A percentile compares a stretch with the other conserved stretches of the same genome.
Evolutionary conservation across 2,888 invertebrate species (phyloP).

Genomic region (Caenorhabditis plicata): DNA sequence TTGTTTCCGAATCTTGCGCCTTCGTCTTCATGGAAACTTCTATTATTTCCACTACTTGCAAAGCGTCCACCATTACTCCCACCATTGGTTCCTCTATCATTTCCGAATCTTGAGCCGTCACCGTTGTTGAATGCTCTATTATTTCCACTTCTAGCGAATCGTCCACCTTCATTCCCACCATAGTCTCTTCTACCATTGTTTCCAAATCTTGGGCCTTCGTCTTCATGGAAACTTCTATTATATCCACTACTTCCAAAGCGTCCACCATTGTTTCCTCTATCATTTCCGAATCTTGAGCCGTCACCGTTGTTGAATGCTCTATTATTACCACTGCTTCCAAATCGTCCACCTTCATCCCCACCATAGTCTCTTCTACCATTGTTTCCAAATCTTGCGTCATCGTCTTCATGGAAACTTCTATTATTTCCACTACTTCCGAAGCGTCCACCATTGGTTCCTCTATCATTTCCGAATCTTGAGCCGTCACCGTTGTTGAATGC

Average conservation of each 20-base stretch:
- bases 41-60: background rate
- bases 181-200: background rate
- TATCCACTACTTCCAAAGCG: background rate
- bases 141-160: background rate
- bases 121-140: background rate
- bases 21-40: constrained; percentile 6
- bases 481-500: background rate
- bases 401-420: background rate
- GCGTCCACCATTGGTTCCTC: background rate
- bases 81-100: background rate
- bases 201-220: background rate
- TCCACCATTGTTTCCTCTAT: background rate
- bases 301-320: background rate
- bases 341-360: background rate
- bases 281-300: no score
- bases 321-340: background rate
- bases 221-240: background rate
- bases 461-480: background rate
- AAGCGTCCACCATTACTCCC: background rate
- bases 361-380: background rate
- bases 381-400: background rate
- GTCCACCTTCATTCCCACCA: background rate
- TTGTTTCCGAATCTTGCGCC: constrained; percentile 17
- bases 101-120: background rate
- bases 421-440: background rate